A percentile compares a stretch with the other conserved stretches of the same genome.
These are phyloP conservation scores for Orbicella faveolata DNA, from an alignment of 64 coral and sea anemone genomes.

Conservation along the genomic window DNA sequence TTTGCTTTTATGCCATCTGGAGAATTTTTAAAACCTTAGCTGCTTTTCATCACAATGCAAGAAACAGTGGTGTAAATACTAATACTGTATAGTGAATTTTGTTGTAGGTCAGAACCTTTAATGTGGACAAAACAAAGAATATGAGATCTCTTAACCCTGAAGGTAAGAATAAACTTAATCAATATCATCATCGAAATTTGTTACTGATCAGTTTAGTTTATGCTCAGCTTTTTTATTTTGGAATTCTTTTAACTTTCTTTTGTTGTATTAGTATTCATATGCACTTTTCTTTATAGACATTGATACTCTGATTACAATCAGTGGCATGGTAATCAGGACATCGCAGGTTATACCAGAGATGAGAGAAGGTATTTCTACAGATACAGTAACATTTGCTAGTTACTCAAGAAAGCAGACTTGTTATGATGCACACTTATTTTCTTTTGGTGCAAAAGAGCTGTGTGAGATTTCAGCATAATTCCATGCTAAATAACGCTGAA, in stretches of 20 bases:
- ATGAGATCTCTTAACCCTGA: slow-evolving; percentile 95
- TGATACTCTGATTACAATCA: slow-evolving; percentile 96
- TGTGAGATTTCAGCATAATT: no score
- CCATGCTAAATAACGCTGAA: no score
- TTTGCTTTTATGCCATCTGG: no score
- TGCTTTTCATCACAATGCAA: neutral
- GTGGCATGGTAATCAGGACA: slow-evolving; percentile 91
- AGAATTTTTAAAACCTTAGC: neutral
- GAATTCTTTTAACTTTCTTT: neutral
- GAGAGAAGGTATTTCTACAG: slow-evolving; percentile 79
- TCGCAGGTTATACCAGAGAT: slow-evolving; percentile 98
- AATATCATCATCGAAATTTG: neutral
- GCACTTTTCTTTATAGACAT: slow-evolving; percentile 61
- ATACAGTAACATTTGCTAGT: no score
- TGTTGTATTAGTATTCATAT: neutral
- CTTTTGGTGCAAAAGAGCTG: no score
- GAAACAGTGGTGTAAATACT: neutral
- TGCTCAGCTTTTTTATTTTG: neutral
- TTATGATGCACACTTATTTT: neutral
- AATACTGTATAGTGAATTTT: neutral
- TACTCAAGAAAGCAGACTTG: no score
- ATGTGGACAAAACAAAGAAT: slow-evolving; percentile 99
- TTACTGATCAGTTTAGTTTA: neutral
- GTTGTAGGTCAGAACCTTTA: slow-evolving; percentile 89
- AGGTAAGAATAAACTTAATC: slow-evolving; percentile 27